phyloP scores from a whole-genome alignment of 2,888 invertebrate genomes.

The Dolichomitus sp. region DNA sequence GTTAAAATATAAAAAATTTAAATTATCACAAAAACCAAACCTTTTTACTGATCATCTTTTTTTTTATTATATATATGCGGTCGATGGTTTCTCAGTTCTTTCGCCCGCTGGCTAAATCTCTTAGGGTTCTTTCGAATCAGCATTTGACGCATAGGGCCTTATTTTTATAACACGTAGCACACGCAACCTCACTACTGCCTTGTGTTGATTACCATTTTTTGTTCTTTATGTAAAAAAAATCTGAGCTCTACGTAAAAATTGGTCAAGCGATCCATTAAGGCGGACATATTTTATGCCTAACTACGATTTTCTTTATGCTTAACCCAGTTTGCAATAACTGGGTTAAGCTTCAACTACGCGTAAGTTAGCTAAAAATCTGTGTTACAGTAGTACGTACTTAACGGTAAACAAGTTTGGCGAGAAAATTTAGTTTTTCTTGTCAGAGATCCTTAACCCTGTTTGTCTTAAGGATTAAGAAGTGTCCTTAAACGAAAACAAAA shows the following conservation, averaged over 20 bases:
- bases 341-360: not conserved
- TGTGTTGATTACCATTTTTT: not conserved
- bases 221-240: constrained; percentile 59
- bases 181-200: not conserved
- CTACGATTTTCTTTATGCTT: constrained; percentile 5
- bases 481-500: not conserved
- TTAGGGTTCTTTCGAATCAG: constrained; percentile 20
- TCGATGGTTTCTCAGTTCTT: constrained; percentile 50
- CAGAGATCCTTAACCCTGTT: not conserved
- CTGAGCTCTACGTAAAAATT: constrained; percentile 74
- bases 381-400: not conserved
- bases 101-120: constrained; percentile 21
- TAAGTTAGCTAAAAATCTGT: not conserved
- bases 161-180: not conserved
- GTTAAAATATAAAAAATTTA: no score
- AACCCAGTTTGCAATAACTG: constrained; percentile 31
- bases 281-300: constrained; percentile 31
- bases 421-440: not conserved
- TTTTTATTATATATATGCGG: constrained; percentile 1
- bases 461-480: not conserved
- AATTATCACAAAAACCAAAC: no score
- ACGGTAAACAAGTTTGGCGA: not conserved
- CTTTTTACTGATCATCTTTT: constrained; percentile 19
- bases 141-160: constrained; percentile 24
- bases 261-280: constrained; percentile 73